Conservation (phyloP, 53 echinoderm and acorn worm species). For the Actinopyga echinites region DNA sequence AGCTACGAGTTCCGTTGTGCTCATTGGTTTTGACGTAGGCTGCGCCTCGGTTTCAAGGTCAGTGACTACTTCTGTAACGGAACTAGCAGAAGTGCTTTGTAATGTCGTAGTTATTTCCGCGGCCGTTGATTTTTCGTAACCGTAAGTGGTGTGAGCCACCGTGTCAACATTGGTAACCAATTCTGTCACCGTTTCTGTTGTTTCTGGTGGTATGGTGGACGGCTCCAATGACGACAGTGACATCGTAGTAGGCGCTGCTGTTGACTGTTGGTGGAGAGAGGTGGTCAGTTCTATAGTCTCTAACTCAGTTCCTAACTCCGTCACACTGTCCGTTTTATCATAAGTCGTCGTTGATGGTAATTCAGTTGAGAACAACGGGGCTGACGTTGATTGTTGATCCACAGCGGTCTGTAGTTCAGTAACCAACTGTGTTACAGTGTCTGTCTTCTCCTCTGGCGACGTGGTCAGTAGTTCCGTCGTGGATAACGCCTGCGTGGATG, state of each 20-base stretch:
- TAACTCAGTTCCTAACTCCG: background rate
- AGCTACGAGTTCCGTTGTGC: background rate
- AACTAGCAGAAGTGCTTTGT: background rate
- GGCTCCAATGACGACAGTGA: no score
- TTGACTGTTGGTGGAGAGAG: background rate
- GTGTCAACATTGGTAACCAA: slow-evolving; percentile 1
- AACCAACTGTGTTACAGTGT: background rate
- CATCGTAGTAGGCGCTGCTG: background rate
- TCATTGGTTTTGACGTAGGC: background rate
- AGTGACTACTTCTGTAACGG: background rate
- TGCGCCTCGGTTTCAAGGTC: background rate
- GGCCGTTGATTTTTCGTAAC: background rate
- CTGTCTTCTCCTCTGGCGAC: background rate
- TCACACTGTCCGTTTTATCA: no score
- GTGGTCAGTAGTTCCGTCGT: no score
- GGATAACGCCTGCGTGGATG: no score
- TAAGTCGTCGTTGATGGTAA: no score
- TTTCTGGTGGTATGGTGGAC: background rate
- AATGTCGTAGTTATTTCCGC: background rate
- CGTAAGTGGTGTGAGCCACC: background rate
- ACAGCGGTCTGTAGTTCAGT: slow-evolving; percentile 2
- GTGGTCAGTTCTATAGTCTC: slow-evolving; percentile 3
- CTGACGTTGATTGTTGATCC: no score
- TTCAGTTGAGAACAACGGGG: no score
- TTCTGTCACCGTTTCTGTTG: background rate